A percentile compares a stretch with the other conserved stretches of the same genome.
Evolutionary conservation across 2,888 invertebrate genomes (phyloP).

Genomic region (Cantharis rufa): DNA sequence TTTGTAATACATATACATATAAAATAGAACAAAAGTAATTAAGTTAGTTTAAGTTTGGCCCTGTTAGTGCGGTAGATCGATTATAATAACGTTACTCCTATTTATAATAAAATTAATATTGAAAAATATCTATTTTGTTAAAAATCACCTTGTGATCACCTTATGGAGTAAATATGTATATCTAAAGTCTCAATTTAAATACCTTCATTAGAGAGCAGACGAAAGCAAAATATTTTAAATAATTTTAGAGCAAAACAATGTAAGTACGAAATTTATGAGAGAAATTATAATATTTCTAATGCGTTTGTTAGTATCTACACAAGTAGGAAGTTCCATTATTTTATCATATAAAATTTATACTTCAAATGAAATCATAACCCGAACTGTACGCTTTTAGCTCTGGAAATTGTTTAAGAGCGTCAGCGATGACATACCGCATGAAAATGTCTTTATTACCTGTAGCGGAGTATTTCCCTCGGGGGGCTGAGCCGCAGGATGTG

Average conservation of each 20-base stretch:
- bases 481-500: constrained; percentile 57
- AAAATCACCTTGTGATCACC: too few relatives aligned
- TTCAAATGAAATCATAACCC: constrained; percentile 20
- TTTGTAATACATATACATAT: too few relatives aligned
- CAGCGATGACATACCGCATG: constrained; percentile 8
- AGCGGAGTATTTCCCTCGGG: constrained; percentile 67
- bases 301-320: neutral
- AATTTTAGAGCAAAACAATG: neutral
- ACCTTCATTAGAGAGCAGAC: neutral
- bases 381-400: constrained; percentile 24
- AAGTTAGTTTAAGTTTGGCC: too few relatives aligned
- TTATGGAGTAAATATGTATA: neutral
- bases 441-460: constrained; percentile 64
- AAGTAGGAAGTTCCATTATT: constrained; percentile 12
- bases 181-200: neutral
- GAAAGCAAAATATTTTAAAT: neutral
- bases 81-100: too few relatives aligned
- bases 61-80: too few relatives aligned
- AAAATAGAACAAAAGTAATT: too few relatives aligned
- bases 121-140: too few relatives aligned
- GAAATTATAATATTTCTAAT: neutral
- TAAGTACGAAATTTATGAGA: neutral
- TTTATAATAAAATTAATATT: too few relatives aligned
- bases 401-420: constrained; percentile 30
- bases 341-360: constrained; percentile 16